Evolutionary conservation across 2,113 vertebrate species (phyloP).

Genomic region (Cheirogaleus medius): DNA sequence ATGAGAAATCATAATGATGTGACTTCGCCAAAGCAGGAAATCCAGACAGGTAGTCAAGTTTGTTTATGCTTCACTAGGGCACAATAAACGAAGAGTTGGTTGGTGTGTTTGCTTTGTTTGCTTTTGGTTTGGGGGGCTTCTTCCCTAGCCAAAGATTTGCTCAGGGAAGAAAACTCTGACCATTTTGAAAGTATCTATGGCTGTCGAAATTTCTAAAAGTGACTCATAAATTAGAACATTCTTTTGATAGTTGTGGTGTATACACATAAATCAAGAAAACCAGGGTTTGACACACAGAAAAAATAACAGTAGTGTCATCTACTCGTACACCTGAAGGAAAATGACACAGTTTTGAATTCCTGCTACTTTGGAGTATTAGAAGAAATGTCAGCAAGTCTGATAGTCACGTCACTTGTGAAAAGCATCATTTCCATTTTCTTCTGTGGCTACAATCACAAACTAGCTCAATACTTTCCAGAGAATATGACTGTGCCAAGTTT

Average conservation of each 20-base stretch:
- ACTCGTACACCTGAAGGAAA: not conserved
- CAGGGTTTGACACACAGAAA: not conserved
- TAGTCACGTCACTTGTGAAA: not conserved
- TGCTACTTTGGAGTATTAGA: not conserved
- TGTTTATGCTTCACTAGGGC: not conserved
- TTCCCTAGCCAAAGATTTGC: not conserved
- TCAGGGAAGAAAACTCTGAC: constrained; percentile 1
- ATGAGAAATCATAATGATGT: not conserved
- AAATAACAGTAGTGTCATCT: not conserved
- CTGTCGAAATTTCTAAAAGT: constrained; percentile 25
- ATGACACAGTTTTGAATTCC: not conserved
- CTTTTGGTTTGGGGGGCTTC: not conserved
- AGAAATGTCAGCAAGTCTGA: constrained; percentile 11
- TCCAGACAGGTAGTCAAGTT: not conserved
- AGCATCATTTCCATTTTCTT: not conserved
- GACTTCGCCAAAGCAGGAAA: not conserved
- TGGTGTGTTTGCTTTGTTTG: not conserved
- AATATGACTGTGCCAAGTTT: not conserved
- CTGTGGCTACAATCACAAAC: not conserved
- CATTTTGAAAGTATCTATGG: constrained; percentile 12
- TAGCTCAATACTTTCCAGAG: not conserved
- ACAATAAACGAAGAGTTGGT: not conserved
- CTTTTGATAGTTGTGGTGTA: not conserved
- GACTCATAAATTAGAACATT: not conserved
- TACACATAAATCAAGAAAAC: not conserved